Percentiles rank a stretch among this genome's conserved stretches.
These are phyloP conservation scores for Dysmachus trigonus DNA, from an alignment of 2,888 invertebrate species.

Conservation along the genomic window DNA sequence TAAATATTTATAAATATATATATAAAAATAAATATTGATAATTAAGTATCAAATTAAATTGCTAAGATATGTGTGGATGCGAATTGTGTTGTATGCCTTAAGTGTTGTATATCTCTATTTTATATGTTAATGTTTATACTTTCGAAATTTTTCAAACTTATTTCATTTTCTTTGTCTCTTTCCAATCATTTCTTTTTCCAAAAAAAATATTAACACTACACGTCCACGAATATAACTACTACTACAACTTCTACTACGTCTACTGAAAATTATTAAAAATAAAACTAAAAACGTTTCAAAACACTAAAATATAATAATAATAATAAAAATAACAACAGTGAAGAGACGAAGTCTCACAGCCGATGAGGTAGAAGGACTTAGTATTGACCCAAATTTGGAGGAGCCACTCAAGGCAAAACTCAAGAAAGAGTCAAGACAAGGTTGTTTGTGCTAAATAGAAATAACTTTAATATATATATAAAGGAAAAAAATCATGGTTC, in stretches of 20 bases:
- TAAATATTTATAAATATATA: neutral
- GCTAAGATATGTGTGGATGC: neutral
- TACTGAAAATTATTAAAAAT: neutral
- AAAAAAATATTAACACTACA: neutral
- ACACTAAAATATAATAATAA: neutral
- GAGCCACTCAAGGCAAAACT: conserved; percentile 73
- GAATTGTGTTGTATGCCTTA: conserved; percentile 23
- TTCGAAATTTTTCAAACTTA: neutral
- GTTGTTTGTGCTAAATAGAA: conserved; percentile 61
- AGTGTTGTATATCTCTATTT: neutral
- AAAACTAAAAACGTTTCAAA: neutral
- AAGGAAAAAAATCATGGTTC: neutral
- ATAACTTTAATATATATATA: conserved; percentile 4
- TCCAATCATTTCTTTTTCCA: neutral
- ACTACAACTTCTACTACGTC: neutral
- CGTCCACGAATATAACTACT: neutral
- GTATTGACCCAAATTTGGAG: conserved; percentile 68
- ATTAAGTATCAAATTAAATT: neutral
- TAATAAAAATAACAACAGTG: neutral
- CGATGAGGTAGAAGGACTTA: conserved; percentile 70
- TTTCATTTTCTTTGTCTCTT: neutral
- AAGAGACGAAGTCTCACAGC: conserved; percentile 70
- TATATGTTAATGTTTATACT: neutral
- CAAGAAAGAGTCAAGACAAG: conserved; percentile 72
- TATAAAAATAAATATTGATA: neutral